phyloP scores from a whole-genome alignment of 2,888 invertebrate genomes.

The Acrobeloides nanus region DNA sequence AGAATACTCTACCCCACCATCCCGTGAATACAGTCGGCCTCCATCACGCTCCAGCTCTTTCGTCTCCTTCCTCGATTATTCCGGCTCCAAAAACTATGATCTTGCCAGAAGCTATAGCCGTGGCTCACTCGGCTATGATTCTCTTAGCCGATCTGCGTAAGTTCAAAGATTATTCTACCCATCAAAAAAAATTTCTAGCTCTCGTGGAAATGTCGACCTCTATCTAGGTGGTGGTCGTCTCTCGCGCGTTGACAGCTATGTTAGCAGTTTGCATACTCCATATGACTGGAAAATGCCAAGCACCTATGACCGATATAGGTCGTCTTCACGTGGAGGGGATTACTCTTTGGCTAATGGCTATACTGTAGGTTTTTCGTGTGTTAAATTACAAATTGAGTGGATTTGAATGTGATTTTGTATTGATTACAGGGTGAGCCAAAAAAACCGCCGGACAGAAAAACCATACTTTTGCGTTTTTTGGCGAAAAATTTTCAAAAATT shows the following conservation, averaged over 20 bases:
- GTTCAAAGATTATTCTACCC: constrained; percentile 8
- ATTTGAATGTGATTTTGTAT: too few relatives aligned
- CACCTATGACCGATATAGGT: constrained; percentile 44
- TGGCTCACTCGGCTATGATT: constrained; percentile 42
- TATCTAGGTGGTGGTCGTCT: constrained; percentile 47
- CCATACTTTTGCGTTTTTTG: too few relatives aligned
- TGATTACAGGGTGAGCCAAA: too few relatives aligned
- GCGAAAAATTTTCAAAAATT: too few relatives aligned
- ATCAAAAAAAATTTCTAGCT: constrained; percentile 26
- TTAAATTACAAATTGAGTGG: too few relatives aligned
- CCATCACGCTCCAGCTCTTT: constrained; percentile 46
- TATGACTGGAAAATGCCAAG: constrained; percentile 49
- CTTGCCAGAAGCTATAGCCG: constrained; percentile 40
- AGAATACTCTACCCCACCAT: constrained; percentile 50
- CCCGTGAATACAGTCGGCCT: constrained; percentile 35
- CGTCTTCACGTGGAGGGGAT: constrained; percentile 36
- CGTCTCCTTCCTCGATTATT: constrained; percentile 50
- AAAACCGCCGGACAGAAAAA: too few relatives aligned
- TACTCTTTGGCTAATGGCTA: constrained; percentile 43
- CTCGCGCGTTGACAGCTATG: constrained; percentile 51
- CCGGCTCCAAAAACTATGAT: constrained; percentile 46
- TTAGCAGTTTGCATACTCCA: constrained; percentile 43
- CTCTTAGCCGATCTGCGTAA: constrained; percentile 45
- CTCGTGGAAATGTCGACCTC: constrained; percentile 46
- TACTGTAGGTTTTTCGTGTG: constrained; percentile 36